Conservation (phyloP, 2,113 vertebrate genomes). For the Cochlearius cochlearius region DNA sequence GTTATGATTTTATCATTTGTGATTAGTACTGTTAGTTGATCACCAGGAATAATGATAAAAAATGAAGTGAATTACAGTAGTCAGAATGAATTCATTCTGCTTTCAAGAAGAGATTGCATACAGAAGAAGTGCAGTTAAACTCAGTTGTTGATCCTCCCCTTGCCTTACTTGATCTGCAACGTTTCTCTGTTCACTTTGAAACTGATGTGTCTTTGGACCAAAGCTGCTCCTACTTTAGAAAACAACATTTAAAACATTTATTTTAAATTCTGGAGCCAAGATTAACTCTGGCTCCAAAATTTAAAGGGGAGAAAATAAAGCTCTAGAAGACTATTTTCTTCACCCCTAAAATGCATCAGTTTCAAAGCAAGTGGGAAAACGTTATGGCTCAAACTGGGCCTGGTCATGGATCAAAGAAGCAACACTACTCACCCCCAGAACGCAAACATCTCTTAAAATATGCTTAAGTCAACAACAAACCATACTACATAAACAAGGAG, state of each 20-base stretch:
- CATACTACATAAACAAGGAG: not conserved
- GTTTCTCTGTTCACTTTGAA: not conserved
- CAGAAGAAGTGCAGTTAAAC: not conserved
- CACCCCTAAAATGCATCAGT: not conserved
- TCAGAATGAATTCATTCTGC: not conserved
- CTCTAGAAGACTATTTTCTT: not conserved
- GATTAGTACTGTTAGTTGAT: not conserved
- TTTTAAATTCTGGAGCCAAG: not conserved
- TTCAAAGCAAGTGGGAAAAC: not conserved
- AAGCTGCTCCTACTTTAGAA: not conserved
- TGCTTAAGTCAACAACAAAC: not conserved
- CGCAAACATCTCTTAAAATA: not conserved
- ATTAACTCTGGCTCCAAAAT: not conserved
- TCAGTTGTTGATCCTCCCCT: not conserved
- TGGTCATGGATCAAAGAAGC: not conserved
- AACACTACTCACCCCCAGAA: not conserved
- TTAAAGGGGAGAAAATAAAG: not conserved
- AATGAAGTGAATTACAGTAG: not conserved
- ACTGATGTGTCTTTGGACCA: not conserved
- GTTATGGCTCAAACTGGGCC: not conserved
- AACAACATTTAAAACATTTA: not conserved
- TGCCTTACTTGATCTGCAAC: not conserved
- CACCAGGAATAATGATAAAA: not conserved
- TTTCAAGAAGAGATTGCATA: not conserved
- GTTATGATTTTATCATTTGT: not conserved